Evolutionary conservation across 2,888 invertebrate genomes (phyloP).

Genomic region (Steinernema hermaphroditum): DNA sequence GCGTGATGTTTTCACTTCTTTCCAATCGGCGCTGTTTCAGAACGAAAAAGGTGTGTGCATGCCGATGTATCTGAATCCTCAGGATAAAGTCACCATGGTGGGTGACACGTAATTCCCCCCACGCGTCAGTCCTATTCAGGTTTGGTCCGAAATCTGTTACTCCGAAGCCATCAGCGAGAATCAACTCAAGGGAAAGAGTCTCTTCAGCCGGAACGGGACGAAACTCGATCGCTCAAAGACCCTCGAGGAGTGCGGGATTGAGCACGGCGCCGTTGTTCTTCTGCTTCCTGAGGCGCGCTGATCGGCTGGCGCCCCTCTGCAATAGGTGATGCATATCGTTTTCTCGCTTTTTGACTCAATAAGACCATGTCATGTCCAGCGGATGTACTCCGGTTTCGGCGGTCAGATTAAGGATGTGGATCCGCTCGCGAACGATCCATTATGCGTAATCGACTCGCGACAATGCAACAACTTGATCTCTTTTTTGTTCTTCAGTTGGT

Average conservation of each 20-base stretch:
- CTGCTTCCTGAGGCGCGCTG: not conserved
- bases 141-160: constrained; percentile 17
- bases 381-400: not conserved
- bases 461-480: constrained; percentile 18
- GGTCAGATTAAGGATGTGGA: not conserved
- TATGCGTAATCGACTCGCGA: constrained; percentile 1
- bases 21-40: not conserved
- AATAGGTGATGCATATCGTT: no score
- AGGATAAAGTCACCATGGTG: not conserved
- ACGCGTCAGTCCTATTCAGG: no score
- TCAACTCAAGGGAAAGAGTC: not conserved
- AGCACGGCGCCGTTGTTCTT: constrained; percentile 21
- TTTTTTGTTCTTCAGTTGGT: constrained; percentile 13
- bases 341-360: not conserved
- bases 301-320: no score
- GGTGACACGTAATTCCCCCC: no score
- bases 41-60: not conserved
- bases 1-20: not conserved
- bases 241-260: constrained; percentile 8
- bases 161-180: constrained; percentile 11
- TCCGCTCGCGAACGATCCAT: not conserved
- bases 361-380: no score
- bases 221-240: constrained; percentile 14
- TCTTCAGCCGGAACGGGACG: not conserved
- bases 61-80: not conserved